These are phyloP conservation scores for Otus sunia DNA, from an alignment of 2,113 vertebrate genomes.

Conservation along the genomic window DNA sequence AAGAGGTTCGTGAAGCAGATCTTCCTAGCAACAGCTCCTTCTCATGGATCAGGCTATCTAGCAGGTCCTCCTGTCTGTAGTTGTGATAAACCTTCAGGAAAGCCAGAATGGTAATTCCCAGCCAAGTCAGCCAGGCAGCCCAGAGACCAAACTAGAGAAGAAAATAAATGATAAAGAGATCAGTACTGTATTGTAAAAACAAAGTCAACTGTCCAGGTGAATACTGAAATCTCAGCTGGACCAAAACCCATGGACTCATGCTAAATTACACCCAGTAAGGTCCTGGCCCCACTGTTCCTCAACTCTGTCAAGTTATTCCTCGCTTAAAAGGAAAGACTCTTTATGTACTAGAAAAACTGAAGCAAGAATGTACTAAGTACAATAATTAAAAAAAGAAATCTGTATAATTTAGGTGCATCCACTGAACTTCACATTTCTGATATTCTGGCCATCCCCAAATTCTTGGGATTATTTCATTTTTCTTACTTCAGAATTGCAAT, in stretches of 20 bases:
- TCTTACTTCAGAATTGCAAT: background rate
- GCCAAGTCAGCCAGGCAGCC: constrained; percentile 95
- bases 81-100: constrained; percentile 96
- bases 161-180: background rate
- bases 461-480: background rate
- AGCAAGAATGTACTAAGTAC: background rate
- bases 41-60: constrained; percentile 93
- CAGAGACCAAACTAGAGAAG: constrained; percentile 89
- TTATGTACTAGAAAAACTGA: background rate
- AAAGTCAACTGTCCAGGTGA: background rate
- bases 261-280: background rate
- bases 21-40: constrained; percentile 92
- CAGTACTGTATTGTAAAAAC: background rate
- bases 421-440: background rate
- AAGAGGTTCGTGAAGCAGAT: constrained; percentile 76
- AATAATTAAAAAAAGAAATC: background rate
- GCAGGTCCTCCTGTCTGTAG: constrained; percentile 92
- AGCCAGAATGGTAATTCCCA: constrained; percentile 88
- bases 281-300: background rate
- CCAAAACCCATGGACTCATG: background rate
- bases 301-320: background rate
- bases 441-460: background rate
- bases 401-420: background rate
- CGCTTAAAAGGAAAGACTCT: background rate
- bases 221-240: background rate